phyloP scores from a whole-genome alignment of 2,797 vertebrate genomes.

The Chloroceryle inda region DNA sequence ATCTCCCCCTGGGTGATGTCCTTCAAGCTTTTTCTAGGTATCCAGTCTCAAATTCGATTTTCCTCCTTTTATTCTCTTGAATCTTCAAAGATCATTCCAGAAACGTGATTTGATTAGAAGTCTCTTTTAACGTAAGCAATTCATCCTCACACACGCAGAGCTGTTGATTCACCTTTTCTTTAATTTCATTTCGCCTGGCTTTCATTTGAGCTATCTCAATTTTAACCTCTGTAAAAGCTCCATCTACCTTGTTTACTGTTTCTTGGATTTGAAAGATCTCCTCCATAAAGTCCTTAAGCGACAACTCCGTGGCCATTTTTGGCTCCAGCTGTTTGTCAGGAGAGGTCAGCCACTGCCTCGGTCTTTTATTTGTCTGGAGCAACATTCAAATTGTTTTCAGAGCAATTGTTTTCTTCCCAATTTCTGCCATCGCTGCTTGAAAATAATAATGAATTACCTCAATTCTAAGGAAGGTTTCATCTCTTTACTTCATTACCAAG shows the following conservation, averaged over 20 bases:
- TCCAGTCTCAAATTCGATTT: constrained; percentile 63
- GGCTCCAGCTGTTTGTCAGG: constrained; percentile 74
- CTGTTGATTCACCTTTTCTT: constrained; percentile 76
- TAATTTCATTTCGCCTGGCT: constrained; percentile 75
- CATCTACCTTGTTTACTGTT: constrained; percentile 78
- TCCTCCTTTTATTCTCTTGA: constrained; percentile 51
- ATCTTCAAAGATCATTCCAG: constrained; percentile 72
- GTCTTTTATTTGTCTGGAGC: constrained; percentile 76
- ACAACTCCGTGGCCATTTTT: constrained; percentile 51
- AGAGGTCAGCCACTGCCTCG: constrained; percentile 65
- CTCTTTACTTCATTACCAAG: constrained; percentile 49
- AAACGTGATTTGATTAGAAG: constrained; percentile 72
- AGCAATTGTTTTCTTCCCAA: constrained; percentile 61
- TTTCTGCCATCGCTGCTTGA: constrained; percentile 34
- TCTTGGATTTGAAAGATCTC: constrained; percentile 77
- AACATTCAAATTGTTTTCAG: constrained; percentile 74
- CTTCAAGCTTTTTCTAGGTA: constrained; percentile 56
- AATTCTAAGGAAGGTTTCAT: constrained; percentile 51
- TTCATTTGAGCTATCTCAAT: constrained; percentile 78
- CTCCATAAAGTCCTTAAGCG: constrained; percentile 73
- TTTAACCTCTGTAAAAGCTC: constrained; percentile 76
- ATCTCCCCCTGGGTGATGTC: constrained; percentile 52
- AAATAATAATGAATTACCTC: constrained; percentile 65
- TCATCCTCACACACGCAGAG: constrained; percentile 34
- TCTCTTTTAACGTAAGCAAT: constrained; percentile 74